phyloP scores from a whole-genome alignment of 2,888 invertebrate species.

The Melieria crassipennis region DNA sequence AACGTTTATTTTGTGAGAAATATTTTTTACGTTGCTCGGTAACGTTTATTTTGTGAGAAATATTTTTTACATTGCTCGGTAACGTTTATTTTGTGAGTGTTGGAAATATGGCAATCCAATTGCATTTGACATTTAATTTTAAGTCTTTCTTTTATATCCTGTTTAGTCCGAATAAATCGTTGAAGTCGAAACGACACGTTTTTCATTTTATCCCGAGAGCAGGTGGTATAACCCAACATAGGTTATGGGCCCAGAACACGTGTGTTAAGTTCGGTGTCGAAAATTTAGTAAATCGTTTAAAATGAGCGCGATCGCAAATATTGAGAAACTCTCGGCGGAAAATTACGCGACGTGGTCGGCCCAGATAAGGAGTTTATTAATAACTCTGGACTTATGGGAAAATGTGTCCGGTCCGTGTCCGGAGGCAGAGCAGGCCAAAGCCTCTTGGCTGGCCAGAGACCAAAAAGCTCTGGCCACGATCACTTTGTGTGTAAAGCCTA shows the following conservation, averaged over 20 bases:
- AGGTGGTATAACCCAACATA: neutral
- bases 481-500: slow-evolving; percentile 5
- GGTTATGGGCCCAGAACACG: slow-evolving; percentile 18
- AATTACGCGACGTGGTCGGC: slow-evolving; percentile 34
- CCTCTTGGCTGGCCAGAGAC: slow-evolving; percentile 20
- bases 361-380: slow-evolving; percentile 25
- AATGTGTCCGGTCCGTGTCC: slow-evolving; percentile 7
- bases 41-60: too few species aligned
- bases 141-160: too few species aligned
- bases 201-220: too few species aligned
- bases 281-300: neutral
- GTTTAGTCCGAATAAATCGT: too few species aligned
- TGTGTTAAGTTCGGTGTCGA: slow-evolving; percentile 8
- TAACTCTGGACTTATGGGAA: slow-evolving; percentile 32
- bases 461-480: slow-evolving; percentile 30
- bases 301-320: slow-evolving; percentile 13
- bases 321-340: slow-evolving; percentile 24
- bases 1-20: too few species aligned
- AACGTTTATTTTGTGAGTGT: too few species aligned
- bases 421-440: slow-evolving; percentile 6
- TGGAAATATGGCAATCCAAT: too few species aligned
- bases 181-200: too few species aligned
- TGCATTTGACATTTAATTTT: too few species aligned
- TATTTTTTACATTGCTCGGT: too few species aligned
- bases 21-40: too few species aligned